Evolutionary conservation across 2,113 vertebrate genomes (phyloP).

Genomic region (Mirounga angustirostris): DNA sequence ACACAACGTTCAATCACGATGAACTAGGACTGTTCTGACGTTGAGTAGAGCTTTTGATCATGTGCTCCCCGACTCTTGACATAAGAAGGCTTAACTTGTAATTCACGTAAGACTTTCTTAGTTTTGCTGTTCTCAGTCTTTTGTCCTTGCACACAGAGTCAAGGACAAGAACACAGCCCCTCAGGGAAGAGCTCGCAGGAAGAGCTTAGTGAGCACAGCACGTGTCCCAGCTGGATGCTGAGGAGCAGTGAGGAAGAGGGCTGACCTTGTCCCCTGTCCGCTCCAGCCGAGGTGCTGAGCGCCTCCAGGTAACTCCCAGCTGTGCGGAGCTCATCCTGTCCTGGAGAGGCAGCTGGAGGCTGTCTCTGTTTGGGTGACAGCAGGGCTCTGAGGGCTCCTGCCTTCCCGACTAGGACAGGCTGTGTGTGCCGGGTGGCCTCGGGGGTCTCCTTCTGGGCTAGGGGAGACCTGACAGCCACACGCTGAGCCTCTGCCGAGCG

Average conservation of each 20-base stretch:
- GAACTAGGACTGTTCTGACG: rapidly evolving
- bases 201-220: background rate
- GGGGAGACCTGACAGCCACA: background rate
- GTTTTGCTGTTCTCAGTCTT: background rate
- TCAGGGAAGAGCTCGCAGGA: background rate
- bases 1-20: rapidly evolving
- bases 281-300: rapidly evolving
- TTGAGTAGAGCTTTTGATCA: rapidly evolving
- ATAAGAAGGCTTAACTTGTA: background rate
- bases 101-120: background rate
- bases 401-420: background rate
- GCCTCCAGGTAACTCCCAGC: background rate
- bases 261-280: background rate
- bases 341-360: background rate
- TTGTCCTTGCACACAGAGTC: background rate
- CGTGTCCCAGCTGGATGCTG: background rate
- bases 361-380: too few species aligned
- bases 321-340: background rate
- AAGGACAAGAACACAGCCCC: background rate
- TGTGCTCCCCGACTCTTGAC: background rate
- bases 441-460: background rate
- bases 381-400: background rate
- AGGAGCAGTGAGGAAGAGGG: background rate
- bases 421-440: background rate
- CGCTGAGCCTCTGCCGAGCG: background rate